These are phyloP conservation scores for Melanerpes formicivorus DNA, from an alignment of 2,113 vertebrate species.

Conservation along the genomic window DNA sequence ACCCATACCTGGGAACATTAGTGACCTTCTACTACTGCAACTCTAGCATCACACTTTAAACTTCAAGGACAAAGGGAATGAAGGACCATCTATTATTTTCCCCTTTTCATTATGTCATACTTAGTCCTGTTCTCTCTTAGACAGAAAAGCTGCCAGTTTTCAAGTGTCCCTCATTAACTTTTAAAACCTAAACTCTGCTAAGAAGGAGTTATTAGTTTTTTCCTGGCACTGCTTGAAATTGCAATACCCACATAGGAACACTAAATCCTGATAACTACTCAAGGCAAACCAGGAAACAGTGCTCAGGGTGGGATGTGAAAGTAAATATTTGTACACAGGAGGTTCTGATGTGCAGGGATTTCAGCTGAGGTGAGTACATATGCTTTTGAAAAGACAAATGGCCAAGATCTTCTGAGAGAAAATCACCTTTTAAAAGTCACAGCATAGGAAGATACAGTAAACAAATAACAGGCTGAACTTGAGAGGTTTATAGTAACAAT, in stretches of 20 bases:
- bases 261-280: conserved; percentile 37
- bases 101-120: conserved; percentile 28
- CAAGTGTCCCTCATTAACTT: conserved; percentile 70
- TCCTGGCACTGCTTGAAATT: conserved; percentile 58
- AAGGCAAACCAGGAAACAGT: conserved; percentile 9
- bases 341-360: not conserved
- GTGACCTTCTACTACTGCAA: not conserved
- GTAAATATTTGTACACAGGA: not conserved
- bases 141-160: conserved; percentile 63
- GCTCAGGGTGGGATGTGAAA: not conserved
- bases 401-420: not conserved
- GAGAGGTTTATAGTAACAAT: not conserved
- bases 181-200: conserved; percentile 54
- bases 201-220: conserved; percentile 61
- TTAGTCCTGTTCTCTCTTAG: not conserved
- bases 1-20: not conserved
- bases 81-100: not conserved
- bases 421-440: not conserved
- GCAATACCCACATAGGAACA: conserved; percentile 33
- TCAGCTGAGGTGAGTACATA: not conserved
- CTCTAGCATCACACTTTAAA: not conserved
- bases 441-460: not conserved
- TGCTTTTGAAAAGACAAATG: not conserved
- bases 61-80: not conserved
- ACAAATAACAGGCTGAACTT: not conserved